Percentiles rank a stretch among this genome's conserved stretches.
phyloP scores from a whole-genome alignment of 2,888 invertebrate species.

The Macaria notata region DNA sequence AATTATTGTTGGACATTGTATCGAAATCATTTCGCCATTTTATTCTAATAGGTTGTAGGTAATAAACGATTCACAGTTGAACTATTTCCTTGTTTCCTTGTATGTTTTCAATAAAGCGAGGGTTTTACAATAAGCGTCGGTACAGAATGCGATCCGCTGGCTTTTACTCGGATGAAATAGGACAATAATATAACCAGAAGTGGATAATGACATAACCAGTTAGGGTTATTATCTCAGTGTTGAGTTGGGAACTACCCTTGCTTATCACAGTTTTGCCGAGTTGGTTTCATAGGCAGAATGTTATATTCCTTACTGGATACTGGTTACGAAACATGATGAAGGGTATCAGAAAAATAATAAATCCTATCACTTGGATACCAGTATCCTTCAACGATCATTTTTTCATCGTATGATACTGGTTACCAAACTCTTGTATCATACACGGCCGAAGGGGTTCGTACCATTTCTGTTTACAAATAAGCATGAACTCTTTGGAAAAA shows the following conservation, averaged over 20 bases:
- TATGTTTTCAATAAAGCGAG: slow-evolving; percentile 2
- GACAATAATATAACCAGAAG: too few species aligned
- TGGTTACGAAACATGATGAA: slow-evolving; percentile 1
- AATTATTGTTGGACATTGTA: slow-evolving; percentile 2
- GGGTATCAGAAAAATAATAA: background rate
- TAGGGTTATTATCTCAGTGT: too few species aligned
- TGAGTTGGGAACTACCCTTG: too few species aligned
- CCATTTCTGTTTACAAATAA: too few species aligned
- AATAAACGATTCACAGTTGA: background rate
- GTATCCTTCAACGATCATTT: too few species aligned
- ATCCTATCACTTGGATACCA: background rate
- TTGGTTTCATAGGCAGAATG: slow-evolving; percentile 3
- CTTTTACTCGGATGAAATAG: too few species aligned
- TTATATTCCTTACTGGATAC: slow-evolving; percentile 2
- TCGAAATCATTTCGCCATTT: slow-evolving; percentile 2
- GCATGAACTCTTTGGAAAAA: too few species aligned
- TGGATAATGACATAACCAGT: too few species aligned
- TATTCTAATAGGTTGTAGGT: background rate
- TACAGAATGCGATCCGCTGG: background rate
- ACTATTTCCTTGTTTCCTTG: background rate
- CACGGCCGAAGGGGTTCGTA: too few species aligned
- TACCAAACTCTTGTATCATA: too few species aligned
- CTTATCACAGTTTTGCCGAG: background rate
- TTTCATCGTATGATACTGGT: too few species aligned
- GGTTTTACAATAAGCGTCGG: background rate